These are phyloP conservation scores for Aphodius sticticus DNA, from an alignment of 2,888 invertebrate genomes.

Conservation along the genomic window DNA sequence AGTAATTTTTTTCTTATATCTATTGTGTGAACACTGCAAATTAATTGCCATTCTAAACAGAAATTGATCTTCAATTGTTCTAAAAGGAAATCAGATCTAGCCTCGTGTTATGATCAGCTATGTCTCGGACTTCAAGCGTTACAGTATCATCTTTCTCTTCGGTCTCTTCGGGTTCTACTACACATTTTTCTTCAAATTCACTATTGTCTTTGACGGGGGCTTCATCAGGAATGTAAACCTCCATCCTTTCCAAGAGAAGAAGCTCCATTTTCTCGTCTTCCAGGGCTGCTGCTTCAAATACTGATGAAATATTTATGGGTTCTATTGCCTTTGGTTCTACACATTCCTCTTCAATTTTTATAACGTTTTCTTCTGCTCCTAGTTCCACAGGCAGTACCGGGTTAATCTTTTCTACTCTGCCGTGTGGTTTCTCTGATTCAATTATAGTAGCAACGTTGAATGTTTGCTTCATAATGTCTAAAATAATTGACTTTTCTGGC, in stretches of 20 bases:
- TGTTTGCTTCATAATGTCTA: slow-evolving; percentile 69
- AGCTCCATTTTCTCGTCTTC: background rate
- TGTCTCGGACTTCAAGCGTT: slow-evolving; percentile 25
- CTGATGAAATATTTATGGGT: background rate
- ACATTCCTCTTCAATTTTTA: slow-evolving; percentile 20
- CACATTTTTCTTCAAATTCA: background rate
- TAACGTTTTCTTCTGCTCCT: background rate
- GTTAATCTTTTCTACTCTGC: slow-evolving; percentile 26
- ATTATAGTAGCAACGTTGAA: slow-evolving; percentile 54
- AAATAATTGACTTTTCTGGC: slow-evolving; percentile 64
- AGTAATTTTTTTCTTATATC: too few species aligned
- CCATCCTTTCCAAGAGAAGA: slow-evolving; percentile 11
- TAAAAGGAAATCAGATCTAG: slow-evolving; percentile 24
- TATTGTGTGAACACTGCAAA: too few species aligned
- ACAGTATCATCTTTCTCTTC: background rate
- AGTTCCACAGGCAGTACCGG: slow-evolving; percentile 25
- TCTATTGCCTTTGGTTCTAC: slow-evolving; percentile 20
- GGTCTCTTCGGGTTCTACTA: background rate
- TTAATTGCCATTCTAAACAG: too few species aligned
- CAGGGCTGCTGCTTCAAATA: background rate
- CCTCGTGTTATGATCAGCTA: slow-evolving; percentile 31
- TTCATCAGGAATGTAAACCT: background rate
- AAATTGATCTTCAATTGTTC: slow-evolving; percentile 17
- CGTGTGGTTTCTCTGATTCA: slow-evolving; percentile 31
- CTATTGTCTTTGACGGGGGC: background rate